Evolutionary conservation across 2,888 invertebrate species (phyloP).

Genomic region (Hydrotaea diabolus): DNA sequence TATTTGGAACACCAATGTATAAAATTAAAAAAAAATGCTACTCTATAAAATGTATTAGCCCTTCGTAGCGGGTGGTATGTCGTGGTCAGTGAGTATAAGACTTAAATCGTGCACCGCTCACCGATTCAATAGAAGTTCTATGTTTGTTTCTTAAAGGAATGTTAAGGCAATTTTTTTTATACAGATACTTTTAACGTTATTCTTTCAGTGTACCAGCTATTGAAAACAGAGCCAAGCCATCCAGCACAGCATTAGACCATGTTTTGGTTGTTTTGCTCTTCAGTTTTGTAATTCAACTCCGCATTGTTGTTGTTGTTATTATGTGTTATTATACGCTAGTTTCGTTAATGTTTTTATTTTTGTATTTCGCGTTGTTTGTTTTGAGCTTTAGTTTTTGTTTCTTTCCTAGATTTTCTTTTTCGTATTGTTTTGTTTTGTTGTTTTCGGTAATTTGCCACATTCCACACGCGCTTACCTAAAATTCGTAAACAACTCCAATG

Average conservation of each 20-base stretch:
- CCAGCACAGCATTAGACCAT: neutral
- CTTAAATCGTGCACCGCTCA: too few species aligned
- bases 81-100: too few species aligned
- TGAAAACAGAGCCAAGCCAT: neutral
- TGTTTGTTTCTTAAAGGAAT: too few species aligned
- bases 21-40: too few species aligned
- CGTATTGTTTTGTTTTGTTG: constrained; percentile 55
- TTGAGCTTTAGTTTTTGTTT: constrained; percentile 58
- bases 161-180: too few species aligned
- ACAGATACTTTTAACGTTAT: too few species aligned
- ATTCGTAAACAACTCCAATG: constrained; percentile 16
- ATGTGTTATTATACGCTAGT: constrained; percentile 4
- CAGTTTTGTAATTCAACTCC: constrained; percentile 66
- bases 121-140: too few species aligned
- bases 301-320: constrained; percentile 65
- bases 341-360: constrained; percentile 59
- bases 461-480: constrained; percentile 48
- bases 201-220: too few species aligned
- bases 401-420: constrained; percentile 65
- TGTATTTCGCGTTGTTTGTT: constrained; percentile 45
- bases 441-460: constrained; percentile 72
- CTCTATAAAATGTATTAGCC: too few species aligned
- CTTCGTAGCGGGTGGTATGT: too few species aligned
- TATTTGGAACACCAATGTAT: too few species aligned
- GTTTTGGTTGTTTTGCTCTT: neutral